These are phyloP conservation scores for Cantharis rufa DNA, from an alignment of 2,888 invertebrate species.

Conservation along the genomic window DNA sequence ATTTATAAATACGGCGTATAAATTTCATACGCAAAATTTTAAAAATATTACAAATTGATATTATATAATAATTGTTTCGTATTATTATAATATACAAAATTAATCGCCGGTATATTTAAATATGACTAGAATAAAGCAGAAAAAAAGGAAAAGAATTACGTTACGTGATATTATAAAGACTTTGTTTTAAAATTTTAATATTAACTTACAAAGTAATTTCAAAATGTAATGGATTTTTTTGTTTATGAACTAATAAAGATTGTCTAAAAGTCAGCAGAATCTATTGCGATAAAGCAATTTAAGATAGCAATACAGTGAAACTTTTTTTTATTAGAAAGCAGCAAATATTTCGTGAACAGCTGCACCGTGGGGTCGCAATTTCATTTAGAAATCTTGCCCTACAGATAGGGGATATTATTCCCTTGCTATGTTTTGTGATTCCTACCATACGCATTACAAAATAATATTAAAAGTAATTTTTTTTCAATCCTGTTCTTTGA, in stretches of 20 bases:
- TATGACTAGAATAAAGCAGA: too few species aligned
- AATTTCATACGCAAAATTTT: background rate
- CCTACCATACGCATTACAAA: background rate
- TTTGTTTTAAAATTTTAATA: background rate
- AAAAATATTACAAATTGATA: background rate
- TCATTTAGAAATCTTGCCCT: background rate
- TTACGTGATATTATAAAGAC: too few species aligned
- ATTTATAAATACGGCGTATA: background rate
- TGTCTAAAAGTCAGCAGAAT: background rate
- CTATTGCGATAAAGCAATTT: slow-evolving; percentile 1
- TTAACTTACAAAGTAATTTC: background rate
- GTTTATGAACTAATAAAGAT: background rate
- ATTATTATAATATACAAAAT: too few species aligned
- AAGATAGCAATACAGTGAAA: background rate
- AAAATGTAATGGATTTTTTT: background rate
- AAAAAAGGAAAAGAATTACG: too few species aligned
- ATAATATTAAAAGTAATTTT: background rate
- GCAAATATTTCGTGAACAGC: slow-evolving; percentile 1
- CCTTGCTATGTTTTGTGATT: background rate
- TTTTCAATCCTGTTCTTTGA: background rate
- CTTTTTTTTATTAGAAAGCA: background rate
- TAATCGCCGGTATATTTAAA: too few species aligned
- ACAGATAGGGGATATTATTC: background rate
- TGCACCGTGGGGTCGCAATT: slow-evolving; percentile 1
- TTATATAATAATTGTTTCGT: background rate